Conservation (phyloP, 1,140 invertebrate genomes). For the Charaxes varanes region DNA sequence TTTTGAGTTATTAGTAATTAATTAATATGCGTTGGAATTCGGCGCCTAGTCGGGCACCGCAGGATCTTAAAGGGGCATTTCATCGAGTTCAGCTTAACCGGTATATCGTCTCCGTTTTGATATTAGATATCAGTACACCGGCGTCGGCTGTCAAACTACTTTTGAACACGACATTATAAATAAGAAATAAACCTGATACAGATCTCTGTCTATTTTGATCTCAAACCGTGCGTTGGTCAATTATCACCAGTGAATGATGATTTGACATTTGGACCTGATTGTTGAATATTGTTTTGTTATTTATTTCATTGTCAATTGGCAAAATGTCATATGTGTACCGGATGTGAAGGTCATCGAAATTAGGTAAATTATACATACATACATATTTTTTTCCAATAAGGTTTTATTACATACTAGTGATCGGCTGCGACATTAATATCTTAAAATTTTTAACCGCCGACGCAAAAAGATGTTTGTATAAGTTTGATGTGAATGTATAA, state of each 20-base stretch:
- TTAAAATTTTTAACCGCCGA: too few relatives aligned
- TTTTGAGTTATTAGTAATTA: conserved; percentile 2
- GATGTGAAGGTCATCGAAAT: conserved; percentile 19
- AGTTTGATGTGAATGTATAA: too few relatives aligned
- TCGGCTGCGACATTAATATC: too few relatives aligned
- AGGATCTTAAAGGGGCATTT: conserved; percentile 17
- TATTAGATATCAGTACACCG: conserved; percentile 20
- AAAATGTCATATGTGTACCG: conserved; percentile 22
- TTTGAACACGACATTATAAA: conserved; percentile 33
- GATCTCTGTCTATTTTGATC: conserved; percentile 25
- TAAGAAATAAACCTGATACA: conserved; percentile 30
- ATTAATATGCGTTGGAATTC: conserved; percentile 7
- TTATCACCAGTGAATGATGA: conserved; percentile 25
- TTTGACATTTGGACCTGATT: conserved; percentile 25
- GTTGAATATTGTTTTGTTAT: conserved; percentile 14
- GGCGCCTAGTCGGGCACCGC: not conserved
- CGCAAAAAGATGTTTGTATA: too few relatives aligned
- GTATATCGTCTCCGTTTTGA: conserved; percentile 20
- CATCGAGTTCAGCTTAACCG: conserved; percentile 13
- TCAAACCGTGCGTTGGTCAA: conserved; percentile 26
- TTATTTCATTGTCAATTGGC: conserved; percentile 12
- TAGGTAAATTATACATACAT: conserved; percentile 17
- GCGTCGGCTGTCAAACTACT: conserved; percentile 30
- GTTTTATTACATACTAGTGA: too few relatives aligned
- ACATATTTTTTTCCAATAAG: too few relatives aligned